These are phyloP conservation scores for Drosophila persimilis DNA, from an alignment of 1,140 invertebrate species.

Conservation along the genomic window DNA sequence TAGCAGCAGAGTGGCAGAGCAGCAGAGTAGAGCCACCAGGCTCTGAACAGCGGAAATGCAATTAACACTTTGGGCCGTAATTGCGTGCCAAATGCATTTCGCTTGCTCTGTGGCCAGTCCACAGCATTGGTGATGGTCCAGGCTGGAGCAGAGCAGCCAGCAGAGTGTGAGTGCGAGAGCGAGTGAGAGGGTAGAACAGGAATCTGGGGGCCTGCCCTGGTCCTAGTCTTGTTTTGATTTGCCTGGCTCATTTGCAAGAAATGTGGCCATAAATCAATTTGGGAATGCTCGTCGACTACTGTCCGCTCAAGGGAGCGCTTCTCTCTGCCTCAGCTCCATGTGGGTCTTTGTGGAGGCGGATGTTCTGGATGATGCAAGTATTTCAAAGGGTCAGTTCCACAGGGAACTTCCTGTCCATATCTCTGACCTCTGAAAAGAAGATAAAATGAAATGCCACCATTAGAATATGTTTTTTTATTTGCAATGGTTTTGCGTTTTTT, in stretches of 20 bases:
- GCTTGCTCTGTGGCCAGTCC: conserved; percentile 43
- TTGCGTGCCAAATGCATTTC: conserved; percentile 79
- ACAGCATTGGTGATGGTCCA: conserved; percentile 4
- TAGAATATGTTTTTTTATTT: no score
- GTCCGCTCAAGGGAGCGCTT: background rate
- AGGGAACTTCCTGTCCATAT: no score
- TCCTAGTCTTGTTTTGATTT: conserved; percentile 69
- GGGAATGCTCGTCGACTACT: conserved; percentile 19
- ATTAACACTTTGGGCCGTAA: conserved; percentile 80
- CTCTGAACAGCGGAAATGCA: conserved; percentile 65
- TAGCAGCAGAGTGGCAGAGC: background rate
- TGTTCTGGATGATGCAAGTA: no score
- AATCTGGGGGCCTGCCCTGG: conserved; percentile 14
- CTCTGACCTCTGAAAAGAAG: no score
- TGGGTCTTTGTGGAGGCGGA: background rate
- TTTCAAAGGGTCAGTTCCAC: background rate
- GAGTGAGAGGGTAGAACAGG: conserved; percentile 9
- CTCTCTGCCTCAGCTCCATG: background rate
- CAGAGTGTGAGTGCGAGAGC: background rate
- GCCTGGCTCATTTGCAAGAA: conserved; percentile 72
- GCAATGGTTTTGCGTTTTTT: no score
- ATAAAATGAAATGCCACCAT: no score
- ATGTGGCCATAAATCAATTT: conserved; percentile 69
- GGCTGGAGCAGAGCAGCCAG: background rate
- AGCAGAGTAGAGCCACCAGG: conserved; percentile 1